These are phyloP conservation scores for Fragum whitleyi DNA, from an alignment of 2,888 invertebrate genomes.

Conservation along the genomic window DNA sequence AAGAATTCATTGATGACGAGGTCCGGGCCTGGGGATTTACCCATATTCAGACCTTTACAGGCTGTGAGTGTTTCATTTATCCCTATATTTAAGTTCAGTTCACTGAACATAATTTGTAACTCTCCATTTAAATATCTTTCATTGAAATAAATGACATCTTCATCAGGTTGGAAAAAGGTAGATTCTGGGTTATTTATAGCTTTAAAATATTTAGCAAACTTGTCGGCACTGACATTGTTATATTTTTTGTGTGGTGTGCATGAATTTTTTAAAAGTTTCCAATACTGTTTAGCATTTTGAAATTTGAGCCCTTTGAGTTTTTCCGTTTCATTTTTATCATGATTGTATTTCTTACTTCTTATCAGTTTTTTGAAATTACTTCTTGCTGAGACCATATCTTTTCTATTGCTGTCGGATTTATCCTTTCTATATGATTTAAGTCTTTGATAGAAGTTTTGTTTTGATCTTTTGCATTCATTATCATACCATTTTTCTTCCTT, in stretches of 20 bases:
- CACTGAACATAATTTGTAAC: constrained; percentile 35
- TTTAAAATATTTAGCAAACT: constrained; percentile 35
- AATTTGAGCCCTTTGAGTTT: constrained; percentile 12
- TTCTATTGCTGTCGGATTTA: constrained; percentile 11
- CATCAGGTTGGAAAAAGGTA: constrained; percentile 34
- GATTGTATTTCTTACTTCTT: constrained; percentile 11
- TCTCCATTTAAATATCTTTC: constrained; percentile 23
- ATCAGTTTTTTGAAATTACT: constrained; percentile 13
- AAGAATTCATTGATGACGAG: constrained; percentile 20
- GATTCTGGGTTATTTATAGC: constrained; percentile 29
- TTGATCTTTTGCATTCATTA: not conserved
- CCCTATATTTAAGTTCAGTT: not conserved
- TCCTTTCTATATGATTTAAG: not conserved
- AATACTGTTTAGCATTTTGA: constrained; percentile 39
- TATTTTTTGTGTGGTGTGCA: not conserved
- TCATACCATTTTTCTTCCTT: not conserved
- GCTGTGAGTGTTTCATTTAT: not conserved
- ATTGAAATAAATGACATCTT: constrained; percentile 24
- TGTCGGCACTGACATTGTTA: not conserved
- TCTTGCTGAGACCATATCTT: constrained; percentile 3
- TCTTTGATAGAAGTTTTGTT: not conserved
- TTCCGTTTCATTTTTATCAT: constrained; percentile 19
- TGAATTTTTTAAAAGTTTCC: constrained; percentile 29
- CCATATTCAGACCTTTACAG: not conserved
- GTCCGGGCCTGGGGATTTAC: constrained; percentile 23